Conservation (phyloP, 2,888 invertebrate genomes). For the Lepidocyrtoides sp. region DNA sequence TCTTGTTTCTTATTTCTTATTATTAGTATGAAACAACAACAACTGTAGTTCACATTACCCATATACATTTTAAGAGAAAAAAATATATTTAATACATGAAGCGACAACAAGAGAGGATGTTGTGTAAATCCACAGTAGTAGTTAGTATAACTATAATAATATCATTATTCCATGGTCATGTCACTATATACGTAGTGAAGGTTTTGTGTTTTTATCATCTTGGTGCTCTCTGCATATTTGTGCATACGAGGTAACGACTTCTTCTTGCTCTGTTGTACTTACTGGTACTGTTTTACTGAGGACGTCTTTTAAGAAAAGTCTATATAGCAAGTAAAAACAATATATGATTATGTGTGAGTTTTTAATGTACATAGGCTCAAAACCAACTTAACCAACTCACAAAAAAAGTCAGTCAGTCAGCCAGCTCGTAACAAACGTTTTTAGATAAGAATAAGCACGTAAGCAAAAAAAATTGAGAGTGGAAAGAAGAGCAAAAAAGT, state of each 20-base stretch:
- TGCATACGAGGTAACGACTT: slow-evolving; percentile 12
- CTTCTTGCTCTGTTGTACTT: not conserved
- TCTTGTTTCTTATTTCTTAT: too few species aligned
- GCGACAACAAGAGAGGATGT: slow-evolving; percentile 23
- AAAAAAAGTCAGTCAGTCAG: slow-evolving; percentile 40
- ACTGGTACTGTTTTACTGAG: not conserved
- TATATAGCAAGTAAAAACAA: not conserved
- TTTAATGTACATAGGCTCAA: slow-evolving; percentile 23
- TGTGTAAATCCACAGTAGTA: slow-evolving; percentile 19
- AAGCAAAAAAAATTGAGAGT: not conserved
- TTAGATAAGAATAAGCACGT: slow-evolving; percentile 57
- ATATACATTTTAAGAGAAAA: not conserved
- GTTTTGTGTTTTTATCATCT: too few species aligned
- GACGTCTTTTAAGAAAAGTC: not conserved
- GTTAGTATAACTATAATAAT: not conserved
- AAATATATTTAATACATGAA: slow-evolving; percentile 25
- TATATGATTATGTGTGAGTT: slow-evolving; percentile 23
- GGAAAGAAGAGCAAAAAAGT: slow-evolving; percentile 3
- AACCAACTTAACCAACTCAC: too few species aligned
- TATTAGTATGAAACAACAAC: slow-evolving; percentile 34
- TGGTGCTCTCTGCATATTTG: not conserved
- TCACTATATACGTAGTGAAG: too few species aligned
- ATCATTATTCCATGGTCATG: too few species aligned
- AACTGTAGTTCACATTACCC: not conserved
- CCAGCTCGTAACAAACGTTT: not conserved